These are phyloP conservation scores for Eleginops maclovinus DNA, from an alignment of 2,113 vertebrate species.

Conservation along the genomic window DNA sequence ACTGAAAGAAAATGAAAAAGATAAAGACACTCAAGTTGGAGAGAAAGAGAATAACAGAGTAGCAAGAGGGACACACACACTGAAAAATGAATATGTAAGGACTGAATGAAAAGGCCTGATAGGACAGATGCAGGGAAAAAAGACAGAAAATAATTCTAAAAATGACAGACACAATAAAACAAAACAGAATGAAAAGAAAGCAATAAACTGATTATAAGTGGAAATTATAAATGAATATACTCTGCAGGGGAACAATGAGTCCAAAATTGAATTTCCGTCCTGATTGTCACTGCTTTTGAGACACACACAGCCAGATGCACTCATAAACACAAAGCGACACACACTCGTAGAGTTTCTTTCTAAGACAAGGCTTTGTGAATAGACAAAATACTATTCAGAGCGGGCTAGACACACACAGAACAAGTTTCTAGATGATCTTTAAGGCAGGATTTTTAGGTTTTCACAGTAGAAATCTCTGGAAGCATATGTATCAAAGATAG, in stretches of 20 bases:
- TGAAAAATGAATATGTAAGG: conserved; percentile 17
- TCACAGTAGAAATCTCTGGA: neutral
- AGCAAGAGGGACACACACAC: conserved; percentile 27
- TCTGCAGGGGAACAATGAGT: conserved; percentile 38
- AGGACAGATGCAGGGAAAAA: neutral
- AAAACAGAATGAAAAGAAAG: conserved; percentile 13
- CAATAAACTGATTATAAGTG: conserved; percentile 37
- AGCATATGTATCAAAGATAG: neutral
- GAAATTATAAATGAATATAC: conserved; percentile 20
- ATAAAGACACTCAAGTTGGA: conserved; percentile 57
- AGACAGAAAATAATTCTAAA: neutral
- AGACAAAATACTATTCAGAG: neutral
- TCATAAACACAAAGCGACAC: neutral
- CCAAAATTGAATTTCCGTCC: conserved; percentile 34
- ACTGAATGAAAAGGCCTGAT: conserved; percentile 9
- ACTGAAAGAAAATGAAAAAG: conserved; percentile 55
- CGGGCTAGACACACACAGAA: too few relatives aligned
- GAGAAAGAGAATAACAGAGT: conserved; percentile 27
- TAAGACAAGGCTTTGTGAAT: conserved; percentile 1
- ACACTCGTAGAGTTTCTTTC: neutral
- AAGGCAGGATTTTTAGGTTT: too few relatives aligned
- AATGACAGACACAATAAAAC: neutral
- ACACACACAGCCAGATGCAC: conserved; percentile 5
- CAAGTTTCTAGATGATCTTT: too few relatives aligned
- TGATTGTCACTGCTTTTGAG: conserved; percentile 1